These are phyloP conservation scores for Solea solea DNA, from an alignment of 2,113 vertebrate genomes.

Conservation along the genomic window DNA sequence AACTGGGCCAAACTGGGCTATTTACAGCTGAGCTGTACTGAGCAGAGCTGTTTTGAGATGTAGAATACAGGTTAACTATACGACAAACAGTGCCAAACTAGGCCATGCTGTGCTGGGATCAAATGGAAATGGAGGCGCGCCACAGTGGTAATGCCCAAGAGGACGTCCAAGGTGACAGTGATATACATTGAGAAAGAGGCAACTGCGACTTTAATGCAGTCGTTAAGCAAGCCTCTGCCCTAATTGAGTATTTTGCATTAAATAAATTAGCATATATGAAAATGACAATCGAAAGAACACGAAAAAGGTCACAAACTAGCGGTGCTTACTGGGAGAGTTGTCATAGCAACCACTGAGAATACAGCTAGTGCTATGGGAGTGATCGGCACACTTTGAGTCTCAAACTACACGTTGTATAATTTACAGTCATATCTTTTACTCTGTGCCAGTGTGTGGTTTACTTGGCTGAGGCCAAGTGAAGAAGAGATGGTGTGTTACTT, in stretches of 20 bases:
- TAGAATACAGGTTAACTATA: not conserved
- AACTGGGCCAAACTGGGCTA: constrained; percentile 4
- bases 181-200: constrained; percentile 25
- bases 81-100: constrained; percentile 12
- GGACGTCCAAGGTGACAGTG: constrained; percentile 6
- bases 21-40: not conserved
- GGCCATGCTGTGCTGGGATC: constrained; percentile 18
- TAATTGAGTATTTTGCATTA: constrained; percentile 22
- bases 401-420: constrained; percentile 48
- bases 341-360: constrained; percentile 42
- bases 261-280: constrained; percentile 31
- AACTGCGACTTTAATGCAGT: constrained; percentile 25
- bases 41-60: constrained; percentile 4
- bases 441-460: constrained; percentile 36
- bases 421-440: constrained; percentile 39
- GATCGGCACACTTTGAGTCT: constrained; percentile 6
- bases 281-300: constrained; percentile 8
- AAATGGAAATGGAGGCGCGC: constrained; percentile 6
- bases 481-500: constrained; percentile 43
- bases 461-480: constrained; percentile 39
- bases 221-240: not conserved
- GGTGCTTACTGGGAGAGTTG: constrained; percentile 13
- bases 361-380: constrained; percentile 15
- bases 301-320: constrained; percentile 30
- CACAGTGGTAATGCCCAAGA: constrained; percentile 12